These are phyloP conservation scores for Lathamus discolor DNA, from an alignment of 2,113 vertebrate genomes.

Conservation along the genomic window DNA sequence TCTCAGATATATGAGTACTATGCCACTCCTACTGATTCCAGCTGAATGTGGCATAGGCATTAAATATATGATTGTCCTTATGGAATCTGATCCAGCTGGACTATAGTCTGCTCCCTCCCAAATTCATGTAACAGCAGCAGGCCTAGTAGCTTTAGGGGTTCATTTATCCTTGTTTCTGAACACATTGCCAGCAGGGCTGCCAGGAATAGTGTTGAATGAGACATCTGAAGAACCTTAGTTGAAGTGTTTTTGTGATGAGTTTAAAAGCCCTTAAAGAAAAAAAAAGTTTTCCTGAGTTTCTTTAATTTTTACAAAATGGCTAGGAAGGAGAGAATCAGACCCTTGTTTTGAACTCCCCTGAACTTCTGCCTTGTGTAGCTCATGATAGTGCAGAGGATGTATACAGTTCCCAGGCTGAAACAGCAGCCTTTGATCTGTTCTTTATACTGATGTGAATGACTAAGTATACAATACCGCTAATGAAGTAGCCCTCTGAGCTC, in stretches of 20 bases:
- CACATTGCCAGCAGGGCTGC: background rate
- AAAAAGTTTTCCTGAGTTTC: background rate
- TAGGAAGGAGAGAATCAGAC: background rate
- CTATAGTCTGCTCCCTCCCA: background rate
- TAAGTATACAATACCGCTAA: rapidly evolving
- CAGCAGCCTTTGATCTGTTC: background rate
- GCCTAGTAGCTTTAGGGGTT: background rate
- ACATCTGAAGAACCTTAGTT: background rate
- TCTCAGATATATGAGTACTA: background rate
- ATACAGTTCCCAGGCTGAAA: rapidly evolving
- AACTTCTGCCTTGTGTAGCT: background rate
- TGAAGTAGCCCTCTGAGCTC: background rate
- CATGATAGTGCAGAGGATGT: too few species aligned
- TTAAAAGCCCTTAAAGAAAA: background rate
- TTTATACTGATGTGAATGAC: background rate
- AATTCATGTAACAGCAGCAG: background rate
- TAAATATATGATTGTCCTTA: background rate
- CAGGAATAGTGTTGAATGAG: background rate
- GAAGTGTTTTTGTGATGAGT: background rate
- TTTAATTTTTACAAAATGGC: background rate
- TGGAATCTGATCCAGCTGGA: background rate
- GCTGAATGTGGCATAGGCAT: background rate
- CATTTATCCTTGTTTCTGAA: background rate
- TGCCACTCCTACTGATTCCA: background rate
- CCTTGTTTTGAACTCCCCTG: background rate